These are phyloP conservation scores for Allophyes oxyacanthae DNA, from an alignment of 2,888 invertebrate genomes.

Conservation along the genomic window DNA sequence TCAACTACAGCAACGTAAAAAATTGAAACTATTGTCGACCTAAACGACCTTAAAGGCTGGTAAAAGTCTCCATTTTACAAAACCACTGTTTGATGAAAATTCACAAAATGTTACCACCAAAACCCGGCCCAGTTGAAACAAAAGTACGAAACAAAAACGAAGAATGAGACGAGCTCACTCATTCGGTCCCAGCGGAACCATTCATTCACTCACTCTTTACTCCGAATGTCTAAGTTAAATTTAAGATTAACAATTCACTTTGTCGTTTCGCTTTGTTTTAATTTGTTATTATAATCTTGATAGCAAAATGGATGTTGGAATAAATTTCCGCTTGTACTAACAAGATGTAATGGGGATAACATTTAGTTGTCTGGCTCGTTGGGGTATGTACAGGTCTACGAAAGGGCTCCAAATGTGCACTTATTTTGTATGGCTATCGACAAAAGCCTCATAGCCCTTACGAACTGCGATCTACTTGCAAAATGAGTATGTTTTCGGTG, in stretches of 20 bases:
- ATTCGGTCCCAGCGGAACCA: slow-evolving; percentile 65
- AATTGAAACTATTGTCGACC: slow-evolving; percentile 31
- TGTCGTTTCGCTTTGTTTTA: slow-evolving; percentile 50
- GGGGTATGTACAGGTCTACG: no score
- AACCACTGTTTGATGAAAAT: slow-evolving; percentile 28
- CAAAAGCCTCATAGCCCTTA: no score
- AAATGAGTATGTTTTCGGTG: no score
- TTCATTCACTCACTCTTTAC: slow-evolving; percentile 70
- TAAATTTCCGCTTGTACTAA: slow-evolving; percentile 17
- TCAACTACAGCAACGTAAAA: slow-evolving; percentile 13
- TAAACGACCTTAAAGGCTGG: slow-evolving; percentile 17
- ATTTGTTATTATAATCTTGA: slow-evolving; percentile 53
- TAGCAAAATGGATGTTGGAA: slow-evolving; percentile 31
- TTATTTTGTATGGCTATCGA: no score
- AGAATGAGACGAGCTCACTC: slow-evolving; percentile 50
- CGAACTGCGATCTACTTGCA: no score
- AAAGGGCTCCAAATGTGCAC: no score
- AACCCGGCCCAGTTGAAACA: slow-evolving; percentile 35
- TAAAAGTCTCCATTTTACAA: slow-evolving; percentile 17
- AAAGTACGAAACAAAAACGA: slow-evolving; percentile 29
- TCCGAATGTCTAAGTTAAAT: slow-evolving; percentile 62
- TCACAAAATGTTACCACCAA: slow-evolving; percentile 17
- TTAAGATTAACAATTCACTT: slow-evolving; percentile 56
- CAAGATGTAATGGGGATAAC: slow-evolving; percentile 30
- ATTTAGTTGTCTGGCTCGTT: not conserved